Base-by-base conservation (phyloP, 2,797 vertebrate species). In the Muscicapa comitata region DNA sequence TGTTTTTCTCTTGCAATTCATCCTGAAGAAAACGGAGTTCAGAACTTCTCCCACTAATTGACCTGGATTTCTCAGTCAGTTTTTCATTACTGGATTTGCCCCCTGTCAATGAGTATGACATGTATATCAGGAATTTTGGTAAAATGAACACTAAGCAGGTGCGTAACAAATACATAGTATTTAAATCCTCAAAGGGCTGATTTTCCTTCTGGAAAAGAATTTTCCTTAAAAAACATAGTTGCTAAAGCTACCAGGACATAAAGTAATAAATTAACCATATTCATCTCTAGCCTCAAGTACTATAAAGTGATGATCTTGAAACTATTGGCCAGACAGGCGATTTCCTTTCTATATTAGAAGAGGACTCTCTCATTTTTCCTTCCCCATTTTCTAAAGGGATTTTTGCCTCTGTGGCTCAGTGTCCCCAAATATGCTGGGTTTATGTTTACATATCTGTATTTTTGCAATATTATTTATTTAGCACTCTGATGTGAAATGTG, bases 61-160 rank as follows among this genome's bases (percentile, higher is more conserved):
- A 99, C 87, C 95, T 99, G 94, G 99, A 99, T 94, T 99, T 99
- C 94, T 99, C 99, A 5, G 94, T 97, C 90, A 99, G 98, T 2
- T 97, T 98, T 91, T 98, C 98, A 8, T 96, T 99, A 40, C 86
- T 99, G 97, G 99, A 99, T 94, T 96, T 99, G 81, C 98, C 99
- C 12, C 99, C 99, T 19, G 98, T 99, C 50, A 99, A 98, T 83
- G 99, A 99, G 82, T 99, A 99, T 3, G 99, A 99, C 95, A 98
- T 99, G 98, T 99, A 99, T 72, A 99, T 99, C 88, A 98, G 99
- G 95, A 99, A 97, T 96, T 99, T 99, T 81, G 99, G 99, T 63
- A 98, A 97, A 42, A 98, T 98, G 88, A 99, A 99, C 93, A 99
- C 99, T 31, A 99, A 98, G 89, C 99, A 99, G 99, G 99, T 98